Base-by-base conservation (phyloP, 2,797 vertebrate genomes). In the Echiichthys vipera region DNA sequence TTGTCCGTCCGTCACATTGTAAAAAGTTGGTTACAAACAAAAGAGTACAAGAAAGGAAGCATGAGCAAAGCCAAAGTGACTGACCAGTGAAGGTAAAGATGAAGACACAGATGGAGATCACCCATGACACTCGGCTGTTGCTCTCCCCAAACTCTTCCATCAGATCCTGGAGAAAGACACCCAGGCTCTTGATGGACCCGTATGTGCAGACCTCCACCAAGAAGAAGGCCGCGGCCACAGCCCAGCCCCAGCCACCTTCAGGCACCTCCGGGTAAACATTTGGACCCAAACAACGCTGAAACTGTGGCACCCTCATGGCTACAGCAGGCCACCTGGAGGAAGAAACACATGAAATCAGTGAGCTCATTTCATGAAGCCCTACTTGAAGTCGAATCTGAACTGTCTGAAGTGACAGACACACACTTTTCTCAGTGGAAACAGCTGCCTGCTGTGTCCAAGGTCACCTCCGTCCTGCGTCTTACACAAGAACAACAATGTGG, bases 181-280 rank as follows among this genome's bases (percentile, higher is more conserved):
- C 97, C 7, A 98, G 95, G 0, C 95, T 96, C 90, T 99, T 99
- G 84, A 99, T 91, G 86, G 96, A 91, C 24, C 98, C 98, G 0
- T 97, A 99, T 0, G 96, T 98, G 65, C 96, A 96, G 64, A 96
- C 94, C 89, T 98, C 97, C 61, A 98, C 87, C 12, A 98, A 70
- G 88, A 98, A 99, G 84, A 98, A 99, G 32, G 96, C 93, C 18
- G 82, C 78, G 0, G 98, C 98, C 8, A 99, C 89, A 0, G 84
- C 94, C 97, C 97, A 99, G 53, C 97, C 98, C 97, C 97, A 99
- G 72, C 96, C 96, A 22, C 97, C 98, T 0, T 99, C 96, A 61
- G 98, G 97, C 85, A 96, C 96, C 93, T 95, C 91, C 12, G 93
- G 30, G 83, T 98, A 98, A 65, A 97, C 92, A 9, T 95, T 97